Conservation (phyloP, 30 jellyfish, hydroid and myxozoan species). For the Aurelia coerulea region DNA sequence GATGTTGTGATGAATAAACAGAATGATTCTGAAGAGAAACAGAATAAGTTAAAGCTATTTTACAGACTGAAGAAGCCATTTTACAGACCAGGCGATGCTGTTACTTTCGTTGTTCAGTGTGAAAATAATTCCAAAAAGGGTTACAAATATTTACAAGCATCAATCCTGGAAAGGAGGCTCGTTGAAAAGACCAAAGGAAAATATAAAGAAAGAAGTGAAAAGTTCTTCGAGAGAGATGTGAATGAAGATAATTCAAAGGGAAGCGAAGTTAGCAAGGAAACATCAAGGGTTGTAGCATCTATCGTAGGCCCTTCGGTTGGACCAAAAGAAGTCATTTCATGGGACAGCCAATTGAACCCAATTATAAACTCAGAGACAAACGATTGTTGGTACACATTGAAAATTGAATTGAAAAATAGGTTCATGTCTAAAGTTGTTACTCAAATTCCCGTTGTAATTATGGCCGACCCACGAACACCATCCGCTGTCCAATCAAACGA, state of each 20-base stretch:
- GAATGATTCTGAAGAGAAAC: no score
- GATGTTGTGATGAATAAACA: no score
- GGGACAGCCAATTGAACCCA: constrained; percentile 50
- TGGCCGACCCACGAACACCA: constrained; percentile 26
- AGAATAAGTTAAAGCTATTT: constrained; percentile 4
- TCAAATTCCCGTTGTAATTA: constrained; percentile 16
- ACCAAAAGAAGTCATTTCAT: constrained; percentile 49
- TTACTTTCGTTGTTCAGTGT: constrained; percentile 50
- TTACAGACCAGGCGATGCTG: constrained; percentile 12
- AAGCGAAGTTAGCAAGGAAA: background rate
- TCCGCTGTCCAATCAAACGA: background rate
- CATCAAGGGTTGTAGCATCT: constrained; percentile 30
- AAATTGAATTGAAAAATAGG: no score
- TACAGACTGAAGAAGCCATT: constrained; percentile 22
- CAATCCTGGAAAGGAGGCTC: constrained; percentile 23
- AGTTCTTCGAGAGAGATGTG: no score
- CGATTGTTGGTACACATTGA: constrained; percentile 43
- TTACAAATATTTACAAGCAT: constrained; percentile 36
- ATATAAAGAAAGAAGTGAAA: no score
- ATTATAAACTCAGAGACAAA: background rate
- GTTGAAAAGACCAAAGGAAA: background rate
- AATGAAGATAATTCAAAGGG: no score
- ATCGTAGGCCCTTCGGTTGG: constrained; percentile 63
- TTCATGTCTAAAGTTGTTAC: constrained; percentile 9
- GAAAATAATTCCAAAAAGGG: constrained; percentile 52